phyloP scores from a whole-genome alignment of 2,113 vertebrate genomes.

The Caretta caretta region DNA sequence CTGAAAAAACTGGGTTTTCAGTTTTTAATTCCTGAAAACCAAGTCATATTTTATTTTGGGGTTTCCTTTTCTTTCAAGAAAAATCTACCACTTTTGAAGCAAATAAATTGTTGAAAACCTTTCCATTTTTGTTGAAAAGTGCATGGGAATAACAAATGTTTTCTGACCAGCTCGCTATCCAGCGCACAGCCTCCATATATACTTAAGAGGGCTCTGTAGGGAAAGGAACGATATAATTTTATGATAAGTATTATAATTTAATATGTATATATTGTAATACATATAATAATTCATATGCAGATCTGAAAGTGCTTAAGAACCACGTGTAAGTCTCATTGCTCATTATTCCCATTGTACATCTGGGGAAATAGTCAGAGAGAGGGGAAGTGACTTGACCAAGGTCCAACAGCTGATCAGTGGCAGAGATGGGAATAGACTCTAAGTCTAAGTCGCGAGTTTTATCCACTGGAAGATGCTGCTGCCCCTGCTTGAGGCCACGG shows the following conservation, averaged over 20 bases:
- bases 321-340: neutral
- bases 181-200: neutral
- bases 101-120: accelerated
- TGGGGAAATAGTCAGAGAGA: neutral
- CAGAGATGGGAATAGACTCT: neutral
- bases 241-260: too few species aligned
- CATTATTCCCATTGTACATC: neutral
- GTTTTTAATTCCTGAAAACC: neutral
- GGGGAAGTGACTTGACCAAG: neutral
- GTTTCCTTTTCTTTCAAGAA: neutral
- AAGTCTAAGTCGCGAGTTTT: neutral
- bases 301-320: neutral
- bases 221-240: neutral
- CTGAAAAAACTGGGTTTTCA: neutral
- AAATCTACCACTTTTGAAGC: neutral
- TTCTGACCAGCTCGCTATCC: neutral
- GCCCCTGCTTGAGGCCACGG: too few species aligned
- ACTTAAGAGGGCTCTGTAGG: neutral
- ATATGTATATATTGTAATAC: too few species aligned
- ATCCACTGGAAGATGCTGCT: neutral
- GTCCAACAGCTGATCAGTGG: neutral
- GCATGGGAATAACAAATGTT: neutral
- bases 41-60: neutral
- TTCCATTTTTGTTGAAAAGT: neutral
- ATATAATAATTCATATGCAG: neutral